Conservation (phyloP, 2,888 invertebrate species). For the Callyntrura sp. region DNA sequence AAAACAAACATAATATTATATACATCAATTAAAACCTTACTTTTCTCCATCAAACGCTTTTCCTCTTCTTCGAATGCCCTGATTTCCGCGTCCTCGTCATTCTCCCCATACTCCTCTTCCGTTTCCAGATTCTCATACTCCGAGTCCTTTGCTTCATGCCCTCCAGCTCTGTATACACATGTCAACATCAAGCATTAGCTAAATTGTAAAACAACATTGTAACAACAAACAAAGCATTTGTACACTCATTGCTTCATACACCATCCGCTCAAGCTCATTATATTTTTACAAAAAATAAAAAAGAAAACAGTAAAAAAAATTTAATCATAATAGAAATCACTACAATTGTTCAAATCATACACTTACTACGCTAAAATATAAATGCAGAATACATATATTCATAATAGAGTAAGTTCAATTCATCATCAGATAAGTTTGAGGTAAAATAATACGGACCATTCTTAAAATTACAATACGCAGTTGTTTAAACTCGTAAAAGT, state of each 20-base stretch:
- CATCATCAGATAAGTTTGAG: not conserved
- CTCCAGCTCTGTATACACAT: conserved; percentile 40
- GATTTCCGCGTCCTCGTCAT: conserved; percentile 85
- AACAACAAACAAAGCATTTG: not conserved
- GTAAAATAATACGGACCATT: no score
- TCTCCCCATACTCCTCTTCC: conserved; percentile 83
- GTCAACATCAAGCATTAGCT: not conserved
- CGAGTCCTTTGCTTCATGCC: conserved; percentile 84
- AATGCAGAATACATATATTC: not conserved
- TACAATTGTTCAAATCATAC: no score
- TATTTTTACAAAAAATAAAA: conserved; percentile 7
- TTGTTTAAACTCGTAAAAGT: no score
- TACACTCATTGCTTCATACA: conserved; percentile 24
- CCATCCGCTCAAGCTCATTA: conserved; percentile 28
- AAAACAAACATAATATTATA: no score
- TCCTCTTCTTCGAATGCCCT: conserved; percentile 87
- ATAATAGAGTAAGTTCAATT: no score
- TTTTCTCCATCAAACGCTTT: conserved; percentile 84
- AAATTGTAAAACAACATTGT: not conserved
- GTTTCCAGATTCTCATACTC: conserved; percentile 85
- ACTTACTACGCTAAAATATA: not conserved
- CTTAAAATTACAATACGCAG: no score
- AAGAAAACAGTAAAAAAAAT: not conserved
- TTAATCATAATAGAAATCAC: no score
- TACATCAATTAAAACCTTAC: no score